Evolutionary conservation across 2,888 invertebrate genomes (phyloP).

Genomic region (Bruchidius siliquastri): DNA sequence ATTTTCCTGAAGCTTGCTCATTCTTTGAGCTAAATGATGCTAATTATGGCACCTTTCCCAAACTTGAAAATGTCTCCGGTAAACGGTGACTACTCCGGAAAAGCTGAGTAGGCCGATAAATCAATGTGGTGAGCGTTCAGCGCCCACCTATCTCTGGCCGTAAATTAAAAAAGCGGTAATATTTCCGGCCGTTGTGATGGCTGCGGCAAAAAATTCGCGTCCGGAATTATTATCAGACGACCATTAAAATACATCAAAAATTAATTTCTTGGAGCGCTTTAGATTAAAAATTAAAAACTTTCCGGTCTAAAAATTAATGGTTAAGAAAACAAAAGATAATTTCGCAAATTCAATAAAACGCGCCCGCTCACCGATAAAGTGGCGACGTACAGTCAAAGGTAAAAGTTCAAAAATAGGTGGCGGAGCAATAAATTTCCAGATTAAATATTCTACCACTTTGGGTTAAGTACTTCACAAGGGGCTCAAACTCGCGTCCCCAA

Average conservation of each 20-base stretch:
- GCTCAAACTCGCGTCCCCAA: no score
- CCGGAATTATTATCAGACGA: conserved; percentile 30
- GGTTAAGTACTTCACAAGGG: background rate
- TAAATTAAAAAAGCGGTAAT: conserved; percentile 26
- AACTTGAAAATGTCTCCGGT: background rate
- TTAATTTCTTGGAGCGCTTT: conserved; percentile 40
- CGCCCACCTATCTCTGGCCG: conserved; percentile 13
- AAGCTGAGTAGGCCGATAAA: conserved; percentile 12
- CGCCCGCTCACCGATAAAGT: conserved; percentile 24
- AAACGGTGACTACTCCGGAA: background rate
- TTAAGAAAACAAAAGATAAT: conserved; percentile 48
- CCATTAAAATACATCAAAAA: conserved; percentile 42
- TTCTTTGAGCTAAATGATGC: background rate
- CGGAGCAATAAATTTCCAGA: background rate
- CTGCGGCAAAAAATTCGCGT: conserved; percentile 16
- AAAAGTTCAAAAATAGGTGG: background rate
- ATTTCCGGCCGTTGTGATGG: conserved; percentile 14
- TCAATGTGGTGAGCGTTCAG: conserved; percentile 12
- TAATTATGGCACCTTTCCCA: background rate
- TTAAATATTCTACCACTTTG: background rate
- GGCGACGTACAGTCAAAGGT: conserved; percentile 12
- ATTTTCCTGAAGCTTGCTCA: background rate
- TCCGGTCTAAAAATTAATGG: conserved; percentile 46
- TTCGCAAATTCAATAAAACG: conserved; percentile 44
- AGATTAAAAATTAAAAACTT: conserved; percentile 47